Evolutionary conservation across 2,888 invertebrate species (phyloP).

Genomic region (Hoplodrina ambigua): DNA sequence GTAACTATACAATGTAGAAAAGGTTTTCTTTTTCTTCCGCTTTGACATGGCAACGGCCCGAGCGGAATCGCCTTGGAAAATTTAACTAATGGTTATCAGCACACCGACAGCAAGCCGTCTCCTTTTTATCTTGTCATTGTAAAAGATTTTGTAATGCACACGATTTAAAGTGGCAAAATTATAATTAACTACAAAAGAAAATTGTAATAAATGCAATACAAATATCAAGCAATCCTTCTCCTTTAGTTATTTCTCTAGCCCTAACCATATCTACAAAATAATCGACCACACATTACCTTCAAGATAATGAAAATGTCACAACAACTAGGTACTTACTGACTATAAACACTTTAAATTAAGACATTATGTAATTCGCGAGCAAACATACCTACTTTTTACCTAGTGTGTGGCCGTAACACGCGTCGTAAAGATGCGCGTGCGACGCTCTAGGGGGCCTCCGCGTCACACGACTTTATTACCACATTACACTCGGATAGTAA

Average conservation of each 20-base stretch:
- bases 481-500: conserved; percentile 70
- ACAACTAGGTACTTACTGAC: background rate
- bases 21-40: too few relatives aligned
- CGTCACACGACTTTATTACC: conserved; percentile 78
- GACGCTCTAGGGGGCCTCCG: conserved; percentile 69
- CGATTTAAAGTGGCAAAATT: too few relatives aligned
- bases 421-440: conserved; percentile 70
- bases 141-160: too few relatives aligned
- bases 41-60: too few relatives aligned
- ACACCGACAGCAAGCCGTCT: too few relatives aligned
- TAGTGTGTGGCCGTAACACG: conserved; percentile 33
- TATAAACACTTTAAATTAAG: conserved; percentile 44
- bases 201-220: background rate
- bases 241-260: conserved; percentile 21
- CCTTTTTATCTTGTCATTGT: too few relatives aligned
- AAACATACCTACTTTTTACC: conserved; percentile 17
- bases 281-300: conserved; percentile 11
- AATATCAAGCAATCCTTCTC: conserved; percentile 1
- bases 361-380: conserved; percentile 34
- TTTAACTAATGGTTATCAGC: too few relatives aligned
- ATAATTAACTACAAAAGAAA: conserved; percentile 3
- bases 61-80: too few relatives aligned
- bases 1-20: too few relatives aligned
- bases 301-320: conserved; percentile 26
- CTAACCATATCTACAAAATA: conserved; percentile 6